A percentile compares a stretch with the other conserved stretches of the same genome.
Conservation (phyloP, 2,113 vertebrate species). For the Embiotoca jacksoni region DNA sequence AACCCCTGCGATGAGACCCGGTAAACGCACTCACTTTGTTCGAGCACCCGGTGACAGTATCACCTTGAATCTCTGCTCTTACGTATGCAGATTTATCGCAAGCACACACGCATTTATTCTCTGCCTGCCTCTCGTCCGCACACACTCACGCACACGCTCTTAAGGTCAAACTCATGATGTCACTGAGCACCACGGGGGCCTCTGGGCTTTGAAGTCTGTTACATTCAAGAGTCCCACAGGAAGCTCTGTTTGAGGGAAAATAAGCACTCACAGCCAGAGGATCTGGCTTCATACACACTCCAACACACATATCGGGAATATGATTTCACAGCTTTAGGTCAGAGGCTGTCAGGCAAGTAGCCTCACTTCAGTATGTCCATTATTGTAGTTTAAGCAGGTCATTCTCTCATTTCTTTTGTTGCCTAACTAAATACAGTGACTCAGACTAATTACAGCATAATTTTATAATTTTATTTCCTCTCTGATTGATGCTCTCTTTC, state of each 20-base stretch:
- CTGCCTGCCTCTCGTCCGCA: slow-evolving; percentile 13
- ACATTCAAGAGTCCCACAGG: slow-evolving; percentile 67
- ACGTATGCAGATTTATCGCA: slow-evolving; percentile 13
- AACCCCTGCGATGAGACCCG: slow-evolving; percentile 83
- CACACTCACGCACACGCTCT: slow-evolving; percentile 44
- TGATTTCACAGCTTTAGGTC: slow-evolving; percentile 50
- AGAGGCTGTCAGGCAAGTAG: slow-evolving; percentile 21
- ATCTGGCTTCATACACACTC: slow-evolving; percentile 40
- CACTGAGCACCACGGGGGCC: slow-evolving; percentile 54
- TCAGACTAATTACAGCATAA: not conserved
- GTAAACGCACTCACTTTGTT: slow-evolving; percentile 42
- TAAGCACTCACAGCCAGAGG: slow-evolving; percentile 57
- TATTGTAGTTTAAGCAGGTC: not conserved
- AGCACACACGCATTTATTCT: slow-evolving; percentile 6
- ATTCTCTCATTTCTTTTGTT: slow-evolving; percentile 1
- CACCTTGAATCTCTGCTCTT: not conserved
- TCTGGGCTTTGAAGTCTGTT: slow-evolving; percentile 70
- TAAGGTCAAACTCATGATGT: slow-evolving; percentile 77
- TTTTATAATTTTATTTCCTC: not conserved
- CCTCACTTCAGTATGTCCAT: slow-evolving; percentile 1
- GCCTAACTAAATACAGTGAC: slow-evolving; percentile 4
- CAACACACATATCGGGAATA: slow-evolving; percentile 37
- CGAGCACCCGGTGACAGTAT: not conserved
- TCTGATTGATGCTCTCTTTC: not conserved
- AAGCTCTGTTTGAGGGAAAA: slow-evolving; percentile 68